A percentile compares a stretch with the other conserved stretches of the same genome.
Evolutionary conservation across 35 echinoderm and acorn worm species (phyloP).

Genomic region (Apostichopus japonicus): DNA sequence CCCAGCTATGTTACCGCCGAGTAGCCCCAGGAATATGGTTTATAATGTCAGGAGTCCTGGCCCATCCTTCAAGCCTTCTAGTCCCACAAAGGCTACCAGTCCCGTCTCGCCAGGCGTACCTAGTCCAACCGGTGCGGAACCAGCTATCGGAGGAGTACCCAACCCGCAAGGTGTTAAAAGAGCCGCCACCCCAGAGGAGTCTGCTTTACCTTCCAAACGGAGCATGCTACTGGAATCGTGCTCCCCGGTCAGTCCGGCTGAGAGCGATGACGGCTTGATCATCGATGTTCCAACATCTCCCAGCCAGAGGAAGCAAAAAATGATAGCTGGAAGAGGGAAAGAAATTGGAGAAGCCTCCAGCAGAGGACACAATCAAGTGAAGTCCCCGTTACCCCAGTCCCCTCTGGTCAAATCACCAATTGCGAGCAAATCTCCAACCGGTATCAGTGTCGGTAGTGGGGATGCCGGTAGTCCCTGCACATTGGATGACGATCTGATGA

Average conservation of each 20-base stretch:
- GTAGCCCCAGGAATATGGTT: conserved; percentile 37
- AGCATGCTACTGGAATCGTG: conserved; percentile 46
- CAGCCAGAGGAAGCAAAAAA: conserved; percentile 30
- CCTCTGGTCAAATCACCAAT: conserved; percentile 79
- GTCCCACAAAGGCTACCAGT: conserved; percentile 49
- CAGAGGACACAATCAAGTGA: conserved; percentile 1
- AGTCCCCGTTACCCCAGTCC: conserved; percentile 77
- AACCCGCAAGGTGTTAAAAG: conserved; percentile 61
- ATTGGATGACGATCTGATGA: conserved; percentile 98
- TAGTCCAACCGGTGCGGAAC: conserved; percentile 54
- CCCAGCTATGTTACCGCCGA: conserved; percentile 74
- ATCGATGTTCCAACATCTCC: conserved; percentile 81
- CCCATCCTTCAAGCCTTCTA: conserved; percentile 42
- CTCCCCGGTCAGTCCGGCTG: conserved; percentile 69
- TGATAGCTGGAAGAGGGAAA: neutral
- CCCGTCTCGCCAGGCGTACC: conserved; percentile 72
- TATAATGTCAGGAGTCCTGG: conserved; percentile 38
- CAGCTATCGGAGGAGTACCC: conserved; percentile 46
- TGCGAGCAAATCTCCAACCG: conserved; percentile 48
- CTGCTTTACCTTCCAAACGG: conserved; percentile 35
- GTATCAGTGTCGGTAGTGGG: conserved; percentile 40
- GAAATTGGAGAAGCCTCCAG: neutral
- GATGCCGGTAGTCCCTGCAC: conserved; percentile 78
- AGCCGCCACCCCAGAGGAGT: conserved; percentile 74
- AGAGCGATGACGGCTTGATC: conserved; percentile 77